Evolutionary conservation across 2,113 vertebrate genomes (phyloP), one percentile per base, ranked within the genome.

Genomic region (Crotalus horridus): DNA sequence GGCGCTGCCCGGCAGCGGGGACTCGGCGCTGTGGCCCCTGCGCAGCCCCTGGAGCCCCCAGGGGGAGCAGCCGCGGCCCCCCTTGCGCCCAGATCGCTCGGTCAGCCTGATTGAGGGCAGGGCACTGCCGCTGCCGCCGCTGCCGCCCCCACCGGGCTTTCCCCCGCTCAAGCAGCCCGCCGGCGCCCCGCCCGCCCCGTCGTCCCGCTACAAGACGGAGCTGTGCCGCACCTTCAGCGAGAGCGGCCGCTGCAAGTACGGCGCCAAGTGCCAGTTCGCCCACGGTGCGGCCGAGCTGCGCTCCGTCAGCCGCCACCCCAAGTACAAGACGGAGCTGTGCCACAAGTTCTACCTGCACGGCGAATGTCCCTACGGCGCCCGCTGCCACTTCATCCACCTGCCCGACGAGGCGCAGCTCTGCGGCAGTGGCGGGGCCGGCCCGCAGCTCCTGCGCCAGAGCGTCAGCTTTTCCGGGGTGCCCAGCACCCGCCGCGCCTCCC

Each of bases 241-340:
- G 94, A 98, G 97, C 3, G 98, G 98, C 1, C 96, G 96, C 56
- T 99, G 99, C 96, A 98, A 98, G 94, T 99, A 99, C 2, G 98
- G 98, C 0, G 95, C 98, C 69, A 99, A 99, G 95, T 99, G 99
- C 92, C 99, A 99, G 97, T 99, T 99, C 11, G 98, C 98, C 85
- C 98, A 99, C 8, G 98, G 98, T 0, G 96, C 97, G 54, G 94
- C 93, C 0, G 98, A 99, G 96, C 96, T 99, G 93, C 98, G 98
- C 48, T 97, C 98, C 81, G 96, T 98, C 54, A 97, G 96, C 96
- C 98, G 98, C 64, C 98, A 99, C 95, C 98, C 98, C 59, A 99
- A 99, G 92, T 99, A 99, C 97, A 99, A 99, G 96, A 99, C 98
- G 0, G 98, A 99, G 97, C 97, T 98, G 81, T 99, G 98, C 96